Evolutionary conservation across 1,140 invertebrate species (phyloP).

Genomic region (Drosophila miranda): DNA sequence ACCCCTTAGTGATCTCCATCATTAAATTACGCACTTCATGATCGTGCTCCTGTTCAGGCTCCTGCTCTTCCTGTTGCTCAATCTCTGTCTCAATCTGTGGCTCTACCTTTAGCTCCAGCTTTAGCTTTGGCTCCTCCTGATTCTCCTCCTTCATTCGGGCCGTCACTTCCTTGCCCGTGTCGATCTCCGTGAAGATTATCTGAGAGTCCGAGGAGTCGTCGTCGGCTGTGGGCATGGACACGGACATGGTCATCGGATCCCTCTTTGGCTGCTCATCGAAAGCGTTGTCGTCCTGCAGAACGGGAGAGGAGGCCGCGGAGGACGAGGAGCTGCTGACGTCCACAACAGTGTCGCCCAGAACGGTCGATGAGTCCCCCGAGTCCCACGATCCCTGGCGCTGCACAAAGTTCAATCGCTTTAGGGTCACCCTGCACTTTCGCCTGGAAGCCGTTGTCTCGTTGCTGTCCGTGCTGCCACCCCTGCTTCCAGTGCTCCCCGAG

Average conservation of each 20-base stretch:
- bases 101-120: neutral
- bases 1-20: constrained; percentile 34
- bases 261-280: constrained; percentile 23
- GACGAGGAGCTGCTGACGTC: constrained; percentile 13
- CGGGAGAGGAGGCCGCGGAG: constrained; percentile 10
- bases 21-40: constrained; percentile 11
- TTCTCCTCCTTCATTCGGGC: neutral
- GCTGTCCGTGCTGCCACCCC: constrained; percentile 1
- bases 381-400: constrained; percentile 29
- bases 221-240: neutral
- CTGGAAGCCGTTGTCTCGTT: constrained; percentile 1
- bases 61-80: constrained; percentile 8
- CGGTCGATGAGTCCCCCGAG: constrained; percentile 26
- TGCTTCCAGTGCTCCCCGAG: constrained; percentile 13
- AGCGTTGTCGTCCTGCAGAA: constrained; percentile 35
- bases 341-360: constrained; percentile 6
- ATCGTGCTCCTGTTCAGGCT: neutral
- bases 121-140: neutral
- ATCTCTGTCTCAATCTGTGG: constrained; percentile 8
- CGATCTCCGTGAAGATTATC: constrained; percentile 65
- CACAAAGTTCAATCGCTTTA: constrained; percentile 54
- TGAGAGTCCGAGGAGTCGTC: constrained; percentile 32
- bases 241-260: neutral
- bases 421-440: constrained; percentile 48
- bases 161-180: constrained; percentile 17